These are phyloP conservation scores for Chrysopa pallens DNA, from an alignment of 1,140 invertebrate species.

Conservation along the genomic window DNA sequence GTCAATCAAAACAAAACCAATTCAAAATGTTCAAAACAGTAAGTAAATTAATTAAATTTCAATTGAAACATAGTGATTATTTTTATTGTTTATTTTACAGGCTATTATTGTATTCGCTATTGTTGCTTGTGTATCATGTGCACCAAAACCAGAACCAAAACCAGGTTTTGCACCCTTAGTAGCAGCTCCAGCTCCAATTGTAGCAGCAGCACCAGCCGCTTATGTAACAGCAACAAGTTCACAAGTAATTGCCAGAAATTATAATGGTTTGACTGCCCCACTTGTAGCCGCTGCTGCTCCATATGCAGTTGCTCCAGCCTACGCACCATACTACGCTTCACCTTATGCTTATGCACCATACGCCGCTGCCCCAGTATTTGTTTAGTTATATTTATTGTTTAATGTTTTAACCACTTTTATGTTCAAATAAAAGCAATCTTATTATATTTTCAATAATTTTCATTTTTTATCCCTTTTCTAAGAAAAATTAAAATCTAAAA, in stretches of 20 bases:
- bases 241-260: constrained; percentile 34
- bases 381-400: not conserved
- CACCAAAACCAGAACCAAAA: constrained; percentile 14
- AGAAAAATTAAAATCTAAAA: too few relatives aligned
- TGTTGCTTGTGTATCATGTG: not conserved
- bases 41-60: constrained; percentile 8
- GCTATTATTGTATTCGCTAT: not conserved
- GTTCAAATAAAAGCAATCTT: not conserved
- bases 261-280: constrained; percentile 21
- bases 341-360: constrained; percentile 8
- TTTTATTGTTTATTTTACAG: not conserved
- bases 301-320: constrained; percentile 17
- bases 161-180: too few relatives aligned
- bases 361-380: constrained; percentile 19
- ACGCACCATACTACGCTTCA: constrained; percentile 9
- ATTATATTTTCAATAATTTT: too few relatives aligned
- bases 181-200: constrained; percentile 18
- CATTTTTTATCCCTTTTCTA: too few relatives aligned
- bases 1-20: too few relatives aligned
- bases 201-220: constrained; percentile 22
- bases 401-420: not conserved
- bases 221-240: constrained; percentile 34
- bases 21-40: constrained; percentile 22
- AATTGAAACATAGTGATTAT: too few relatives aligned
- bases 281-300: constrained; percentile 4